Base-by-base conservation (phyloP, 2,113 vertebrate species). In the Zapornia atra region DNA sequence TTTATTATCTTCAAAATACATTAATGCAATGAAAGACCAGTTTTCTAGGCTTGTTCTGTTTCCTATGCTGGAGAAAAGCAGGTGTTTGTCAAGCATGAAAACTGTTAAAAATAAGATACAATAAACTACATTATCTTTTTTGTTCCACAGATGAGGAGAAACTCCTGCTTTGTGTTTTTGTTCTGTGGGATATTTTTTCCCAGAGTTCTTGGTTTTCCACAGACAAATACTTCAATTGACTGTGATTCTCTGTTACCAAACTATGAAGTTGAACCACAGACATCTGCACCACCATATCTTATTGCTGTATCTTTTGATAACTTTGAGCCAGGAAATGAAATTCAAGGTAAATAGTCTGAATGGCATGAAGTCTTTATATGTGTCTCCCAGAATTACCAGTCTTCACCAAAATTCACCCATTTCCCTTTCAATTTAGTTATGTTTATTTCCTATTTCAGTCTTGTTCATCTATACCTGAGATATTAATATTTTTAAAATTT, bases 231-330 rank as follows among this genome's bases (percentile, higher is more conserved):
- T 28, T 97, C 97, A 78, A 97, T 97, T 83, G 97, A 95, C 66
- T 97, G 97, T 95, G 97, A 96, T 73, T 97, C 97, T 60, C 73
- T 97, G 66, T 89, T 97, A 65, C 97, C 97, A 36, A 94, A 97
- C 75, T 93, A 96, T 63, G 95, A 95, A 96, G 26, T 14, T 78
- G 80, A 91, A 86, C 94, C 97, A 70, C 97, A 97, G 90, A 82
- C 38, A 5, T 96, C 96, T 72, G n/a, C 82, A 68, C 94, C 97
- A 33, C 97, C 97, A 9, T 97, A 93, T 72, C 33, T 97, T 70
- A 95, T 97, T 75, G 31, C 92, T 46, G 82, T 83, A 53, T 91
- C 97, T 85, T 97, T 96, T 76, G 96, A 96, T 79, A 95, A 83
- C 53, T 97, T 97, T 79, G 91, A 96, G 15, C 87, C 95, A 76